A percentile compares a stretch with the other conserved stretches of the same genome.
Evolutionary conservation across 2,888 invertebrate species (phyloP).

Genomic region (Dysmachus trigonus): DNA sequence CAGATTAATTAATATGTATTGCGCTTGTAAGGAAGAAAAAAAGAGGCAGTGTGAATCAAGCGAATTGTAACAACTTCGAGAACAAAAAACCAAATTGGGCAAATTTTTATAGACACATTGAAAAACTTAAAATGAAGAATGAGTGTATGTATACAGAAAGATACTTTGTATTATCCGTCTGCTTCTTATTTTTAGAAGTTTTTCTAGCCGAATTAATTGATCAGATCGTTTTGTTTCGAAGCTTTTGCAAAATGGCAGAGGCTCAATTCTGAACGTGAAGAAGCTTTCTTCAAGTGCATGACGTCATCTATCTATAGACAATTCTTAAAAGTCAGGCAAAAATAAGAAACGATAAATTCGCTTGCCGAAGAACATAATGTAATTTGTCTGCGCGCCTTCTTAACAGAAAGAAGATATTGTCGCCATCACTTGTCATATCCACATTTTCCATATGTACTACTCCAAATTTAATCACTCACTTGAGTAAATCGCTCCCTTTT

Average conservation of each 20-base stretch:
- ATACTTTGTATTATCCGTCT: neutral
- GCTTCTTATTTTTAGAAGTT: neutral
- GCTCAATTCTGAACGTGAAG: neutral
- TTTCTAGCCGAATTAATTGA: neutral
- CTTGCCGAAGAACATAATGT: neutral
- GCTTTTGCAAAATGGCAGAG: neutral
- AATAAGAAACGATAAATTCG: neutral
- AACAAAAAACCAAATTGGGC: neutral
- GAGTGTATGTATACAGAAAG: neutral
- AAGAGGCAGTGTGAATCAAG: no score
- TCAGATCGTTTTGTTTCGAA: neutral
- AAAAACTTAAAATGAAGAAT: neutral
- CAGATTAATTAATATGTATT: no score
- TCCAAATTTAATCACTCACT: neutral
- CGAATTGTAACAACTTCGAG: neutral
- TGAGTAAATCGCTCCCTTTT: neutral
- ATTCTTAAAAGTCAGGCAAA: neutral
- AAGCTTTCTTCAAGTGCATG: neutral
- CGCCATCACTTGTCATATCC: neutral
- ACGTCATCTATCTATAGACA: neutral
- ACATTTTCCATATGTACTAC: neutral
- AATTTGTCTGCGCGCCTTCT: neutral
- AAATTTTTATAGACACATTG: neutral
- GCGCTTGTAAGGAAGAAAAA: no score
- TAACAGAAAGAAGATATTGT: neutral